These are phyloP conservation scores for Mormyrus lacerda DNA, from an alignment of 2,113 vertebrate genomes.

Conservation along the genomic window DNA sequence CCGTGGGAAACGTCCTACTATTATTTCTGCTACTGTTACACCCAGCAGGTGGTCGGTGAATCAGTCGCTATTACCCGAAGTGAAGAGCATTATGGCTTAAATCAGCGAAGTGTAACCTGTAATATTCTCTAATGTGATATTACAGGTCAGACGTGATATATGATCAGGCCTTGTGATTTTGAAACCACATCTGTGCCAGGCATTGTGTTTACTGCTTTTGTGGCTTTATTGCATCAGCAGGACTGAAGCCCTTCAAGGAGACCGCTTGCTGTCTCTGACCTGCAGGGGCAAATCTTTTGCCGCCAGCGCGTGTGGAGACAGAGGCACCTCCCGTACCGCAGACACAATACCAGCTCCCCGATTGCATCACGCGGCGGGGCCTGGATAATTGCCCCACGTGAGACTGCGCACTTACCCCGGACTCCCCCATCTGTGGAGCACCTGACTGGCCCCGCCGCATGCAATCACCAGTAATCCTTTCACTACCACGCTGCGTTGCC, in stretches of 20 bases:
- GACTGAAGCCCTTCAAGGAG: neutral
- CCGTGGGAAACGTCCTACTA: neutral
- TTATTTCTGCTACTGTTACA: neutral
- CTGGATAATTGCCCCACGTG: constrained; percentile 61
- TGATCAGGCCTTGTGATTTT: neutral
- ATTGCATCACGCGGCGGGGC: constrained; percentile 60
- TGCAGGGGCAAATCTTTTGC: neutral
- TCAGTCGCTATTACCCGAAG: neutral
- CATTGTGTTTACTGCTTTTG: neutral
- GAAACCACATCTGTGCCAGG: neutral
- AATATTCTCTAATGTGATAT: neutral
- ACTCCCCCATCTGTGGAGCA: constrained; percentile 37
- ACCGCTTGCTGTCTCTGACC: neutral
- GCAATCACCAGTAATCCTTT: constrained; percentile 71
- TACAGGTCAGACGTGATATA: neutral
- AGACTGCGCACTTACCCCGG: constrained; percentile 39
- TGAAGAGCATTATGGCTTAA: neutral
- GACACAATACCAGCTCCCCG: constrained; percentile 49
- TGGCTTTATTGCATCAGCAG: constrained; percentile 8
- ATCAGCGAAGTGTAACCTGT: neutral
- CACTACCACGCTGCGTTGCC: constrained; percentile 52
- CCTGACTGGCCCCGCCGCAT: constrained; percentile 32
- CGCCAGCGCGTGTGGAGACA: neutral
- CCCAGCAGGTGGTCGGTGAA: neutral
- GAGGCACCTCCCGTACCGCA: constrained; percentile 15